A percentile compares a stretch with the other conserved stretches of the same genome.
These are phyloP conservation scores for Marcusenius ussheri DNA, from an alignment of 2,113 vertebrate genomes.

Conservation along the genomic window DNA sequence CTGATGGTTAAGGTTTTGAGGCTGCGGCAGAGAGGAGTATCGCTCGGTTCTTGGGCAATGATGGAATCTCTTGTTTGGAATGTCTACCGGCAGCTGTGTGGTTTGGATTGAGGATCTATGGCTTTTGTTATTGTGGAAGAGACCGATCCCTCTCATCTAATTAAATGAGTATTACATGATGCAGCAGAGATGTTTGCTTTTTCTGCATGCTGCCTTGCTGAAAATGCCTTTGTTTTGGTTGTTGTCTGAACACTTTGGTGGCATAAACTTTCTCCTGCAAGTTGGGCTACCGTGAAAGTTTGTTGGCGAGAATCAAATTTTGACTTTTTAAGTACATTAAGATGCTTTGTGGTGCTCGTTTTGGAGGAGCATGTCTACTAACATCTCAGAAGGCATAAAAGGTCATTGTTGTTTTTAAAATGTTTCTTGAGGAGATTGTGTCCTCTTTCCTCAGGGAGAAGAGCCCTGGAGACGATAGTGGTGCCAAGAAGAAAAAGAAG, in stretches of 20 bases:
- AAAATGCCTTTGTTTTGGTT: neutral
- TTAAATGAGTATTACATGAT: neutral
- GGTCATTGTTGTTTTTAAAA: neutral
- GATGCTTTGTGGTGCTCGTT: neutral
- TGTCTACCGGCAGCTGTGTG: neutral
- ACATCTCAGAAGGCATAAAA: neutral
- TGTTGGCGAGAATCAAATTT: neutral
- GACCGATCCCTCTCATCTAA: neutral
- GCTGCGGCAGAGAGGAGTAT: neutral
- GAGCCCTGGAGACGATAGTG: slow-evolving; percentile 76
- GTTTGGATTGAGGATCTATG: neutral
- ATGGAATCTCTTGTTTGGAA: neutral
- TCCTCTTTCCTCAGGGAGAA: slow-evolving; percentile 62
- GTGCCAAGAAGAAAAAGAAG: slow-evolving; percentile 97
- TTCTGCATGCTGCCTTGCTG: neutral
- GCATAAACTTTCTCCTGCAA: neutral
- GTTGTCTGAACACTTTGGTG: neutral
- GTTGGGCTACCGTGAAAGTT: neutral
- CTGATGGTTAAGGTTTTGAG: neutral
- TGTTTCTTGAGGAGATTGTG: neutral
- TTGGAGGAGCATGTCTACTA: neutral
- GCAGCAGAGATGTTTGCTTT: neutral
- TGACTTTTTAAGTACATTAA: neutral
- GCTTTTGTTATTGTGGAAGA: neutral
- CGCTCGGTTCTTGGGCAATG: neutral